Conservation (phyloP, 2,113 vertebrate genomes). For the Labrus mixtus region DNA sequence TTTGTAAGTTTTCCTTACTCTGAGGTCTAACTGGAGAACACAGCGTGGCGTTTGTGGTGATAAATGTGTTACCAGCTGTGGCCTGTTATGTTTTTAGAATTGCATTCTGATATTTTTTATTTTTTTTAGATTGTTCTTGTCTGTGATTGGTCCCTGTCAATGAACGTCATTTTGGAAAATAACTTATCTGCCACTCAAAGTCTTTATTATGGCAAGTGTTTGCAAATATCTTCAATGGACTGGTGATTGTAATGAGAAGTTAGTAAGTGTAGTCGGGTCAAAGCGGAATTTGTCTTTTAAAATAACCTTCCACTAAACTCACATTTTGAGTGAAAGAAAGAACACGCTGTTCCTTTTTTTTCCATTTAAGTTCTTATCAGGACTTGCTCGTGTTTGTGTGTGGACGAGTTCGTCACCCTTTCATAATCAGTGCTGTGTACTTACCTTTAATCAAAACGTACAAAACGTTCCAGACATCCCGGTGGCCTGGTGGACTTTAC, state of each 20-base stretch:
- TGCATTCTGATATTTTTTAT: no score
- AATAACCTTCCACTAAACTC: neutral
- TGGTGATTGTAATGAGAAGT: no score
- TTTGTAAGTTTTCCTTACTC: no score
- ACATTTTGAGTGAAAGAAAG: neutral
- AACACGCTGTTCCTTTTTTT: neutral
- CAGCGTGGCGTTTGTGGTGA: no score
- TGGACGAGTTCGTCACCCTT: neutral
- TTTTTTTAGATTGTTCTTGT: neutral
- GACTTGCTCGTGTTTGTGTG: neutral
- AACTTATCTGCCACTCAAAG: no score
- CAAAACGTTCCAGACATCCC: neutral
- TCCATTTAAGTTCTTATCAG: neutral
- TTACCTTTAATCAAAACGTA: neutral
- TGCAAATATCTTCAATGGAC: no score
- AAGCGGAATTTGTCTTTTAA: neutral
- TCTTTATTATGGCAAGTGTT: no score
- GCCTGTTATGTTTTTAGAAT: no score
- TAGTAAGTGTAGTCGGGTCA: no score
- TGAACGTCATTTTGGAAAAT: no score
- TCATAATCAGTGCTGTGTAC: no score
- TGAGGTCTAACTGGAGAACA: no score
- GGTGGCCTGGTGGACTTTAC: neutral
- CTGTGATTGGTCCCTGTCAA: neutral
- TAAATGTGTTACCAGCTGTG: neutral